Evolutionary conservation across 2,113 vertebrate genomes (phyloP).

Genomic region (Vireo altiloquus): DNA sequence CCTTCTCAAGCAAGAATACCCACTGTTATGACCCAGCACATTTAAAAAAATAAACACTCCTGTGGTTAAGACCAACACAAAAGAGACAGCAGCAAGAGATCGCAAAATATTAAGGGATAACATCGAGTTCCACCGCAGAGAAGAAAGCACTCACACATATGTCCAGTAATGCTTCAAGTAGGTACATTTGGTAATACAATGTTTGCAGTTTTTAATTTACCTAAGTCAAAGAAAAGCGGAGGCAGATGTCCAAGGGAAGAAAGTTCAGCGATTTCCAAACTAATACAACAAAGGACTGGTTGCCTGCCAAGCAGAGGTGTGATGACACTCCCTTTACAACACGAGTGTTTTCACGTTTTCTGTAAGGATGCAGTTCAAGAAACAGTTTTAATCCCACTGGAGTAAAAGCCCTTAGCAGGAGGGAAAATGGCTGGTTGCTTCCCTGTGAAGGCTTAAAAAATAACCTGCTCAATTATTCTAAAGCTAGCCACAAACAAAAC

Average conservation of each 20-base stretch:
- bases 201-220: not conserved
- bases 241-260: constrained; percentile 11
- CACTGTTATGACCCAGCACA: not conserved
- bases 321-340: not conserved
- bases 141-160: not conserved
- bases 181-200: not conserved
- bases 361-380: not conserved
- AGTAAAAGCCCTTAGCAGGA: not conserved
- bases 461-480: constrained; percentile 1
- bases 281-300: constrained; percentile 14
- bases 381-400: not conserved
- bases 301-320: constrained; percentile 28
- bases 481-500: not conserved
- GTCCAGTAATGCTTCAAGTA: not conserved
- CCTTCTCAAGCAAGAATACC: not conserved
- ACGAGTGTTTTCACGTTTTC: not conserved
- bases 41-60: constrained; percentile 18
- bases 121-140: not conserved
- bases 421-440: not conserved
- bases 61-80: not conserved
- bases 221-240: not conserved
- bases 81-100: not conserved
- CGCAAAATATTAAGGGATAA: not conserved
- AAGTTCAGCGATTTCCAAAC: not conserved
- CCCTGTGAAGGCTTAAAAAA: not conserved